Conservation (phyloP, 2,797 vertebrate genomes). For the Novumbra hubbsi region DNA sequence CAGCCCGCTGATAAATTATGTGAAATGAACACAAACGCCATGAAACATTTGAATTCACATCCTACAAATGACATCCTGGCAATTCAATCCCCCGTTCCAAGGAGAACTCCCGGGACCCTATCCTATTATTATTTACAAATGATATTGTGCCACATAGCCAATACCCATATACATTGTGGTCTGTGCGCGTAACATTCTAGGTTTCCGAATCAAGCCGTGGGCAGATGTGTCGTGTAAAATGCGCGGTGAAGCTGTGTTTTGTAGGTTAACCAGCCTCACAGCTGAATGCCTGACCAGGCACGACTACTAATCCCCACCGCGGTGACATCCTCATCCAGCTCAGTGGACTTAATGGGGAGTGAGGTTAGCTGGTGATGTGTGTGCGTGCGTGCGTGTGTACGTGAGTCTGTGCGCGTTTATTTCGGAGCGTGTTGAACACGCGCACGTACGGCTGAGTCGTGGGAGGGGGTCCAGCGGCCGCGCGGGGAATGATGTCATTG, state of each 20-base stretch:
- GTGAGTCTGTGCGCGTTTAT: background rate
- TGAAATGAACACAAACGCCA: too few relatives aligned
- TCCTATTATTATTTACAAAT: too few relatives aligned
- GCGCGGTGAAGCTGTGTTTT: background rate
- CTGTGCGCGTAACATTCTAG: background rate
- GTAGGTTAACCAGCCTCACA: conserved; percentile 36
- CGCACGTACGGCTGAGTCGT: background rate
- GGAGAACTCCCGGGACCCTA: too few relatives aligned
- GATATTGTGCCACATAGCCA: too few relatives aligned
- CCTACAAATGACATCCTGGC: too few relatives aligned
- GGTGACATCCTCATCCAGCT: conserved; percentile 27
- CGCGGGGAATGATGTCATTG: background rate
- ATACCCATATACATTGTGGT: background rate
- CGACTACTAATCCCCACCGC: conserved; percentile 24
- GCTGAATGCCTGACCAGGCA: conserved; percentile 23
- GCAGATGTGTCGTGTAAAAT: too few relatives aligned
- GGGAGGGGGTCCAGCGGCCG: background rate
- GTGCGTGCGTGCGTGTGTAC: background rate
- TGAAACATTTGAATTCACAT: too few relatives aligned
- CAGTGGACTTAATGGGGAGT: background rate
- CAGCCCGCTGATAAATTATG: too few relatives aligned
- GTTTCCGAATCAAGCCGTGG: background rate
- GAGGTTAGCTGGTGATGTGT: background rate
- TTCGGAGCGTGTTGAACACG: background rate
- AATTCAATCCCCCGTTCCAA: too few relatives aligned